Evolutionary conservation across 2,113 vertebrate genomes (phyloP).

Genomic region (Carettochelys insculpta): DNA sequence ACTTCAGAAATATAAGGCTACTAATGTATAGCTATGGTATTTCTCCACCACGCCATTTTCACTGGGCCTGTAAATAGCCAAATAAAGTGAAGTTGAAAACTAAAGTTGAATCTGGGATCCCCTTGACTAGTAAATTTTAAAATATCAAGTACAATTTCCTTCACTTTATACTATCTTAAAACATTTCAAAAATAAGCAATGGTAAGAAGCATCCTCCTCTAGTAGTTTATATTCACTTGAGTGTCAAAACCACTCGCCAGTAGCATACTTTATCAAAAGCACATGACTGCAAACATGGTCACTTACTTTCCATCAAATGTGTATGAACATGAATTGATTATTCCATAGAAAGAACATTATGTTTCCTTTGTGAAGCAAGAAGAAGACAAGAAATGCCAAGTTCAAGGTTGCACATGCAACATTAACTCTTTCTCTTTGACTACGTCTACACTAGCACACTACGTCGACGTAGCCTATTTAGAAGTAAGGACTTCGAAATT

Average conservation of each 20-base stretch:
- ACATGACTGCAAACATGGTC: neutral
- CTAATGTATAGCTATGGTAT: neutral
- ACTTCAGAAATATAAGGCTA: neutral
- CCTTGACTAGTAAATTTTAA: neutral
- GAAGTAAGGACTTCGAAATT: too few relatives aligned
- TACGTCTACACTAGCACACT: too few relatives aligned
- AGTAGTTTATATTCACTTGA: neutral
- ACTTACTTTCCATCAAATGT: neutral
- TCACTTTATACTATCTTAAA: neutral
- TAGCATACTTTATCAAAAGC: neutral
- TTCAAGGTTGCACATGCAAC: neutral
- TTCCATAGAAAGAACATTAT: neutral
- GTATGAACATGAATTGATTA: neutral
- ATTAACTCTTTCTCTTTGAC: neutral
- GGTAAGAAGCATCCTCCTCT: neutral
- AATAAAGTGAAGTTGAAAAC: neutral
- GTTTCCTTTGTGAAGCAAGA: neutral
- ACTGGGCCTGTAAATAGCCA: neutral
- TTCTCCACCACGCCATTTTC: neutral
- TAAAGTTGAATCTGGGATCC: neutral
- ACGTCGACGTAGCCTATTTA: too few relatives aligned
- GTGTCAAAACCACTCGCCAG: neutral
- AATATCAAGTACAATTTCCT: neutral
- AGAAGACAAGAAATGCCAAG: neutral
- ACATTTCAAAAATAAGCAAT: neutral